Conservation (phyloP, 2,888 invertebrate species). For the Schrankia costaestrigalis region DNA sequence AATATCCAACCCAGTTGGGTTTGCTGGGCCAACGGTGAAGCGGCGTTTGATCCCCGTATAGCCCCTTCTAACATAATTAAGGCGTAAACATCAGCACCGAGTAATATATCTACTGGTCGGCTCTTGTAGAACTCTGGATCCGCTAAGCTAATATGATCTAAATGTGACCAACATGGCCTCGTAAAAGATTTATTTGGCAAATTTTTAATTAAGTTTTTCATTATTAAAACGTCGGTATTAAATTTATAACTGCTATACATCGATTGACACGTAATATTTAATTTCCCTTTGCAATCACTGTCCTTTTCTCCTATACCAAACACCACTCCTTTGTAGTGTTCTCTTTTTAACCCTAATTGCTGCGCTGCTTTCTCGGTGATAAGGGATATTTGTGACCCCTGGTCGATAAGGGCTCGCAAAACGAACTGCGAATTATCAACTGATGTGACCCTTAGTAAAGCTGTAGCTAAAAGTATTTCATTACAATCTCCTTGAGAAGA, state of each 20-base stretch:
- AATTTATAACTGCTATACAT: neutral
- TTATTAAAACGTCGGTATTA: neutral
- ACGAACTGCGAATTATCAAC: neutral
- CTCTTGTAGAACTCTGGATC: constrained; percentile 1
- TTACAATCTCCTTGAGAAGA: neutral
- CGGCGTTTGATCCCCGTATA: neutral
- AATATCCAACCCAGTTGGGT: neutral
- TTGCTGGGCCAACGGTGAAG: neutral
- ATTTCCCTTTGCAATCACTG: neutral
- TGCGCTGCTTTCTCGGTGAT: neutral
- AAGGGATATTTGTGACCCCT: neutral
- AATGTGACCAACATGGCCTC: neutral
- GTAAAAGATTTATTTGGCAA: neutral
- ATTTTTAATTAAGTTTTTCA: neutral
- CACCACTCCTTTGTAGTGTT: neutral
- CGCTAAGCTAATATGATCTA: neutral
- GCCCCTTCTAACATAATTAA: neutral
- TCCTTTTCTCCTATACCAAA: neutral
- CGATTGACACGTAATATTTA: neutral
- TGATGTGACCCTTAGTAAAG: neutral
- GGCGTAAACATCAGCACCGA: neutral
- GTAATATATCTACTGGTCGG: neutral
- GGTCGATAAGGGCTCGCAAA: neutral
- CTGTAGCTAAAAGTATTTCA: neutral
- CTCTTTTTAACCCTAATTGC: neutral